Evolutionary conservation across 2,888 invertebrate genomes (phyloP).

Genomic region (Tachystola acroxantha): DNA sequence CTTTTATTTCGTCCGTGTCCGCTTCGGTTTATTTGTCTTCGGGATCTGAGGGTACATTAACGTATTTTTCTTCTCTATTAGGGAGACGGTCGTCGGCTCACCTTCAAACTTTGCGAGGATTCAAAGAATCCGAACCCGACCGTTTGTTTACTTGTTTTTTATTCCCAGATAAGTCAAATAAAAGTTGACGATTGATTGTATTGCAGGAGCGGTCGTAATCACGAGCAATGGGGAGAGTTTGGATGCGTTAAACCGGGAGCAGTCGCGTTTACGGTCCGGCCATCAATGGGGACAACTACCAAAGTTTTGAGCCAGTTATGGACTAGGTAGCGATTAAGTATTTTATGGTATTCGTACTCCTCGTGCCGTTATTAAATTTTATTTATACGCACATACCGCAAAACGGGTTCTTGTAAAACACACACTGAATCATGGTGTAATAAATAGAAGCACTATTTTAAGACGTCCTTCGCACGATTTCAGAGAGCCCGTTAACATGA

Average conservation of each 20-base stretch:
- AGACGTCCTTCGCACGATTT: slow-evolving; percentile 69
- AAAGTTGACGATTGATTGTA: slow-evolving; percentile 76
- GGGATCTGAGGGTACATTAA: slow-evolving; percentile 75
- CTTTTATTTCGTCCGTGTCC: slow-evolving; percentile 72
- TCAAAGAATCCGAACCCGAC: slow-evolving; percentile 50
- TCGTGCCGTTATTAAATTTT: slow-evolving; percentile 27
- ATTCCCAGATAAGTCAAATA: slow-evolving; percentile 68
- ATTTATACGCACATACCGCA: slow-evolving; percentile 26
- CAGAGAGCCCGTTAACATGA: slow-evolving; percentile 53
- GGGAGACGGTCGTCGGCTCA: slow-evolving; percentile 66
- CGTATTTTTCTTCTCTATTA: slow-evolving; percentile 78
- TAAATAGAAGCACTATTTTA: slow-evolving; percentile 66
- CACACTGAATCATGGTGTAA: slow-evolving; percentile 54
- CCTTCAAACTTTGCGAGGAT: slow-evolving; percentile 67
- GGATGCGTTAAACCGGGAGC: slow-evolving; percentile 48
- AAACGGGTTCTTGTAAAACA: slow-evolving; percentile 24
- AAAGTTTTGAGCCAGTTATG: slow-evolving; percentile 41
- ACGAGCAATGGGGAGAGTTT: slow-evolving; percentile 39
- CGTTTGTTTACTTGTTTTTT: slow-evolving; percentile 69
- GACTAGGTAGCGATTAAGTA: slow-evolving; percentile 27
- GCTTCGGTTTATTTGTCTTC: slow-evolving; percentile 74
- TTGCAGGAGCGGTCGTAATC: slow-evolving; percentile 58
- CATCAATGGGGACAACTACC: slow-evolving; percentile 33
- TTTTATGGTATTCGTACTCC: slow-evolving; percentile 32
- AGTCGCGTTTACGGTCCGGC: slow-evolving; percentile 37